Conservation (phyloP, 2,888 invertebrate species). For the Smittia aterrima region DNA sequence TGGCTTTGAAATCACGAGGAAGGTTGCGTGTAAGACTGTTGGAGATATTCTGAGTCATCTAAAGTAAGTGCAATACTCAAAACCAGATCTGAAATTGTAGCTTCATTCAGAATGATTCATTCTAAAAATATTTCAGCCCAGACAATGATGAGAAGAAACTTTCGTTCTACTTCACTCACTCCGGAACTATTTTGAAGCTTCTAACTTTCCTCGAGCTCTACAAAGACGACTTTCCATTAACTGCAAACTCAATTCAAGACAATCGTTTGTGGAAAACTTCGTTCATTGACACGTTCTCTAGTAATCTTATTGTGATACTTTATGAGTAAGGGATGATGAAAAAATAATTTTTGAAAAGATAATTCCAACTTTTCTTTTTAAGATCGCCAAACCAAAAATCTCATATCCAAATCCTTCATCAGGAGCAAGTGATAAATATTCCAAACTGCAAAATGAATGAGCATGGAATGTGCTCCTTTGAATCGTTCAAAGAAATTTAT, state of each 20-base stretch:
- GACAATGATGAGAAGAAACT: conserved; percentile 52
- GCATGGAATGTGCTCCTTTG: conserved; percentile 19
- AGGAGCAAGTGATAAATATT: conserved; percentile 68
- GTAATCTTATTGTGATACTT: conserved; percentile 74
- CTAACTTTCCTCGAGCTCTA: conserved; percentile 71
- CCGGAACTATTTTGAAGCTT: conserved; percentile 76
- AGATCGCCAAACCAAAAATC: conserved; percentile 57
- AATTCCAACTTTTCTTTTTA: no score
- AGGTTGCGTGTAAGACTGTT: conserved; percentile 73
- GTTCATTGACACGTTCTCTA: conserved; percentile 73
- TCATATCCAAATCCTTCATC: conserved; percentile 68
- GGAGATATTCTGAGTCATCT: conserved; percentile 68
- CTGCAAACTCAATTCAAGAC: conserved; percentile 56
- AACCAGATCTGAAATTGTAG: neutral
- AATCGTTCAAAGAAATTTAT: conserved; percentile 1
- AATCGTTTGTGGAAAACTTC: conserved; percentile 61
- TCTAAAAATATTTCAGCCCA: neutral
- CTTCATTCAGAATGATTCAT: neutral
- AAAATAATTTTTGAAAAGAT: no score
- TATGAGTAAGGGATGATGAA: conserved; percentile 59
- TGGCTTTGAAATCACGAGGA: conserved; percentile 68
- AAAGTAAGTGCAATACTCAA: conserved; percentile 56
- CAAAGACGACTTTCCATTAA: conserved; percentile 62
- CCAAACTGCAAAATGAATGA: conserved; percentile 60
- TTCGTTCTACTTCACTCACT: conserved; percentile 76